Evolutionary conservation across 2,797 vertebrate genomes (phyloP).

Genomic region (Ciconia nigra): DNA sequence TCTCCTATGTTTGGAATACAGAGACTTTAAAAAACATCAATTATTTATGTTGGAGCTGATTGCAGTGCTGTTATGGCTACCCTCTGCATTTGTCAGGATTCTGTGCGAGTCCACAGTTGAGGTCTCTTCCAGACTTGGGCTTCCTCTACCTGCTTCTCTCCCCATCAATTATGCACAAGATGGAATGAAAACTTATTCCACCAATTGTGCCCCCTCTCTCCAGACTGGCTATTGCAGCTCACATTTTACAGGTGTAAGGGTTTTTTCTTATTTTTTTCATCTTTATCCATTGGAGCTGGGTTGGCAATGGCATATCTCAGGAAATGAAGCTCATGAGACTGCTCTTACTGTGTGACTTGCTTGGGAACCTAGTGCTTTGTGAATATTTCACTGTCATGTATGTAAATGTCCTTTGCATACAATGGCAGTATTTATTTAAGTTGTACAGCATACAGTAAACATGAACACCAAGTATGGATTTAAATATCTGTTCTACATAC

Average conservation of each 20-base stretch:
- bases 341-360: neutral
- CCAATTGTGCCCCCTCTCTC: neutral
- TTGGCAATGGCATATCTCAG: neutral
- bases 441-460: neutral
- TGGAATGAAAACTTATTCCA: neutral
- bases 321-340: neutral
- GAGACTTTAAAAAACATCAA: neutral
- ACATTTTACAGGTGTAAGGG: neutral
- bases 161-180: neutral
- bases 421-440: neutral
- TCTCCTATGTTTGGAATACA: neutral
- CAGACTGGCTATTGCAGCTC: neutral
- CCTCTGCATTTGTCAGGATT: neutral
- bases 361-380: neutral
- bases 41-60: neutral
- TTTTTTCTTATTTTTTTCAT: neutral
- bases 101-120: rapidly evolving
- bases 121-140: neutral
- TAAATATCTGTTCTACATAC: rapidly evolving
- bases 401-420: neutral
- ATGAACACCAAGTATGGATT: neutral
- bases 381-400: neutral
- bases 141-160: neutral
- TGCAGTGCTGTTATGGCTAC: neutral
- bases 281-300: neutral